Evolutionary conservation across 2,888 invertebrate genomes (phyloP).

Genomic region (Liopterus haemorrhoidalis): DNA sequence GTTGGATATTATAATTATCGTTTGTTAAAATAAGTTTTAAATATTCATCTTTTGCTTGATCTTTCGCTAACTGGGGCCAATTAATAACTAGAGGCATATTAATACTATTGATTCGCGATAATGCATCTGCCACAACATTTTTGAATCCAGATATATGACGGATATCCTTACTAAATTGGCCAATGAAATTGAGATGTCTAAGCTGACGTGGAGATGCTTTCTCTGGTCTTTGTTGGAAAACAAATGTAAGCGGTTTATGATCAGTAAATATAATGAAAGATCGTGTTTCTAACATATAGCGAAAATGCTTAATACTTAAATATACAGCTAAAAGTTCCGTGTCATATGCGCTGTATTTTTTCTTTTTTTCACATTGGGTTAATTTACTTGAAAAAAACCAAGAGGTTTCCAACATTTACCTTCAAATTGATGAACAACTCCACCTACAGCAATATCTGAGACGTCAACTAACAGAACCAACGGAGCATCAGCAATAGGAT

Average conservation of each 20-base stretch:
- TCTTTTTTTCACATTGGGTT: background rate
- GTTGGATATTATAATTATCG: too few species aligned
- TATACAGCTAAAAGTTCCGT: constrained; percentile 35
- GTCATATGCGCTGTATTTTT: background rate
- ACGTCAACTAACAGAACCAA: constrained; percentile 38
- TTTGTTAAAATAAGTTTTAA: too few species aligned
- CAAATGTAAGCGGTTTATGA: constrained; percentile 38
- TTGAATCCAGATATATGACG: constrained; percentile 36
- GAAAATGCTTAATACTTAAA: constrained; percentile 35
- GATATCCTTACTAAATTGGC: constrained; percentile 40
- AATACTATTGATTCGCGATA: constrained; percentile 31
- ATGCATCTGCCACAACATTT: constrained; percentile 39
- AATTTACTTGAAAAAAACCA: background rate
- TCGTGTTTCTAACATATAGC: constrained; percentile 38
- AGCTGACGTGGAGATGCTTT: constrained; percentile 38
- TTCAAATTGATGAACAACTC: constrained; percentile 32
- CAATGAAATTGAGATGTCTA: constrained; percentile 37
- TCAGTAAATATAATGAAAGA: constrained; percentile 31
- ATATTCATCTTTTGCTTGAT: constrained; percentile 36
- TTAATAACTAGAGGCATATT: too few species aligned
- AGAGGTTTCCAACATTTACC: constrained; percentile 35
- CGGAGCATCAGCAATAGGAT: constrained; percentile 35
- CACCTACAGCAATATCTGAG: constrained; percentile 38
- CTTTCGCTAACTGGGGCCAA: constrained; percentile 21
- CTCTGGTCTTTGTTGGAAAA: constrained; percentile 34